Evolutionary conservation across 2,113 vertebrate species (phyloP), one percentile per base, ranked within the genome.

Genomic region (Melanocharis versteri): DNA sequence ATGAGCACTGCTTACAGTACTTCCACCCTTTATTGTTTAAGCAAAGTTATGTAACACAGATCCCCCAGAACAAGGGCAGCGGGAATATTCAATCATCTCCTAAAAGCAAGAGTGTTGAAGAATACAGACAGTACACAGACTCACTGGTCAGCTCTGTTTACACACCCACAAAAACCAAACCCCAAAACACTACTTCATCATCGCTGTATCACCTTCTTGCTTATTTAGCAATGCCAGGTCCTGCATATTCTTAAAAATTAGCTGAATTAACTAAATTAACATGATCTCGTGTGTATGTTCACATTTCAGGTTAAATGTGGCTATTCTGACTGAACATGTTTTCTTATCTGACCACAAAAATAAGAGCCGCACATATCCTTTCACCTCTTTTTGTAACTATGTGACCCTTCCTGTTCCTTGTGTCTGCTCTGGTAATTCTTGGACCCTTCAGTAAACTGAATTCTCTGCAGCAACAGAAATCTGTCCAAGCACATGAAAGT

Each of bases 11-110:
- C 51, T 70, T 69, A 87, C 85, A 50, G 45, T 42, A 65, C 69
- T 94, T 91, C 72, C 71, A 94, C 30, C 24, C 72, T 83, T 85
- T 37, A 84, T 65, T 62, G 77, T 93, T 94, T 83, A 79, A 71
- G 13, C 5, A 42, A 68, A 35, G 23, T 80, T 79, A 68, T 24
- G 21, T 42, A 95, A 83, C 27, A 68, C 11, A 91, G n/a, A 64
- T 45, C 27, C 53, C 48, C 20, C 24, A 30, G 50, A 90, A 68
- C 35, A 90, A 18, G 45, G 65, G 39, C 30, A 68, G 53, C 0
- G 0, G 10, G 44, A 83, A 1, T 23, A 66, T 53, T 72, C 70
- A 53, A 11, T 56, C 26, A 57, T 27, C 47, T 91, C 61, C 78
- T 75, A 84, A 58, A 91, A 75, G 17, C 70, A 78, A n/a, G n/a